These are phyloP conservation scores for Tinea pellionella DNA, from an alignment of 2,888 invertebrate genomes.

Conservation along the genomic window DNA sequence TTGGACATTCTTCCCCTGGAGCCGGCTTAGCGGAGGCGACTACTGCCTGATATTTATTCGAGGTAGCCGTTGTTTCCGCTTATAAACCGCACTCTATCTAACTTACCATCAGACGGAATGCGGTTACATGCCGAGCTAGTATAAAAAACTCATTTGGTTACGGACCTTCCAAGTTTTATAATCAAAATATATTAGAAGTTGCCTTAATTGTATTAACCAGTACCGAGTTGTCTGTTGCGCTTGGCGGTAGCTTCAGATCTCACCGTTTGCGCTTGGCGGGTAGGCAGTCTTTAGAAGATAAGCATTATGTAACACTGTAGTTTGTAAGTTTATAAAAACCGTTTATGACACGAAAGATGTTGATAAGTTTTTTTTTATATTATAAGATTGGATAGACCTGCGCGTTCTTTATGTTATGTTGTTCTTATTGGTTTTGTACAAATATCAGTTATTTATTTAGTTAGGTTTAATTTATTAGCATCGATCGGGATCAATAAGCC, in stretches of 20 bases:
- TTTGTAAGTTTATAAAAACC: slow-evolving; percentile 38
- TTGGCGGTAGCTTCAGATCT: slow-evolving; percentile 30
- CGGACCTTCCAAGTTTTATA: neutral
- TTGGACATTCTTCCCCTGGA: too few relatives aligned
- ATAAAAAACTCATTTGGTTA: neutral
- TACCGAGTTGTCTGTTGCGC: slow-evolving; percentile 9
- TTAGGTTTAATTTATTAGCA: slow-evolving; percentile 44
- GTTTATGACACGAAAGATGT: slow-evolving; percentile 29
- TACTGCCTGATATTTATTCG: too few relatives aligned
- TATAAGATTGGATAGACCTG: slow-evolving; percentile 47
- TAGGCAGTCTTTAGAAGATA: slow-evolving; percentile 6
- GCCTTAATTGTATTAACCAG: neutral
- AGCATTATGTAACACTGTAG: neutral
- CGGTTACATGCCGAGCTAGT: too few relatives aligned
- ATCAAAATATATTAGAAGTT: neutral
- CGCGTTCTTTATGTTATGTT: slow-evolving; percentile 58
- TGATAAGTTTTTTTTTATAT: slow-evolving; percentile 38
- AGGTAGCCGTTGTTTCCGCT: too few relatives aligned
- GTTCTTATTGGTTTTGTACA: slow-evolving; percentile 56
- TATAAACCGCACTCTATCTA: too few relatives aligned
- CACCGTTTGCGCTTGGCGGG: slow-evolving; percentile 13
- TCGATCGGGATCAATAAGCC: slow-evolving; percentile 57
- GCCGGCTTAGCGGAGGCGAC: too few relatives aligned
- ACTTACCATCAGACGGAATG: too few relatives aligned
- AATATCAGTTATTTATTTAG: slow-evolving; percentile 51